phyloP scores from a whole-genome alignment of 2,113 vertebrate genomes.

The Fregetta grallaria region DNA sequence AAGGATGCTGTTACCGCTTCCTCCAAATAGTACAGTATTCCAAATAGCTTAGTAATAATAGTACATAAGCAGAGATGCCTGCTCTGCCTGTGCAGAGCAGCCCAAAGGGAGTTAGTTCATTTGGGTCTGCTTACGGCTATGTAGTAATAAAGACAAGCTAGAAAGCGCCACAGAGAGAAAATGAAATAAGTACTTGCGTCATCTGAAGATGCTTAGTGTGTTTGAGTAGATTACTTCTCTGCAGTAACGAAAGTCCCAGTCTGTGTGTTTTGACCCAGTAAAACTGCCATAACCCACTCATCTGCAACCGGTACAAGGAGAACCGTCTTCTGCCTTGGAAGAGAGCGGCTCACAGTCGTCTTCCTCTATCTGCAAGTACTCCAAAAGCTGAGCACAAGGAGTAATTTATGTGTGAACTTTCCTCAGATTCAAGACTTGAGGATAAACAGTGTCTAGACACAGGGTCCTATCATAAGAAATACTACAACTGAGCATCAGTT shows the following conservation, averaged over 20 bases:
- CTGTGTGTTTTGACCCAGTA: neutral
- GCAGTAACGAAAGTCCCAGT: neutral
- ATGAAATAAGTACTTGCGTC: neutral
- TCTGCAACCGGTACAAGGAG: fast-evolving
- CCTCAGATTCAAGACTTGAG: neutral
- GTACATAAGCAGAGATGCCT: neutral
- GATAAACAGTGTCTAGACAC: neutral
- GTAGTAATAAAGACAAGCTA: neutral
- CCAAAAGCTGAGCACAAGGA: neutral
- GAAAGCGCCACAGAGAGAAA: neutral
- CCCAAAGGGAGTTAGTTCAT: neutral
- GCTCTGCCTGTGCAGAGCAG: neutral
- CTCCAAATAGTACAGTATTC: too few species aligned
- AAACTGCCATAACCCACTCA: neutral
- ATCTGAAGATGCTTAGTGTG: neutral
- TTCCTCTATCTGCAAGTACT: neutral
- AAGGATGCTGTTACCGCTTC: fast-evolving
- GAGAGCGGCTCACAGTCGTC: neutral
- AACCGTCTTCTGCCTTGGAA: neutral
- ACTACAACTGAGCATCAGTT: neutral
- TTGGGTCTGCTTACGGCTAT: neutral
- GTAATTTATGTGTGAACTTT: neutral
- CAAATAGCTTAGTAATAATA: too few species aligned
- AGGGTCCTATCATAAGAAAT: neutral
- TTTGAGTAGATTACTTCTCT: neutral